phyloP scores from a whole-genome alignment of 2,888 invertebrate genomes.

The Polymixis flavicincta region DNA sequence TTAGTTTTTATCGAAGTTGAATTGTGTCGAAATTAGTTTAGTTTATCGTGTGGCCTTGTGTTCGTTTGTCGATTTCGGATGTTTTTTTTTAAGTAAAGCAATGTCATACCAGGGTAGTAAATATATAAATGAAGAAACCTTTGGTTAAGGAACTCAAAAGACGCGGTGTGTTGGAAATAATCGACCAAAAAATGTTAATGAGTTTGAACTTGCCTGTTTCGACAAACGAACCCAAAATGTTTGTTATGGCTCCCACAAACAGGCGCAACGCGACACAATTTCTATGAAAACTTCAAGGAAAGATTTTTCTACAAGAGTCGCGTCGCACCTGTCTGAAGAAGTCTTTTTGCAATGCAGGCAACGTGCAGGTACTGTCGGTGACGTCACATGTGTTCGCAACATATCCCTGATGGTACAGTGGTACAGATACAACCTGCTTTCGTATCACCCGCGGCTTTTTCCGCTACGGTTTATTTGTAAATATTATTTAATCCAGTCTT shows the following conservation, averaged over 20 bases:
- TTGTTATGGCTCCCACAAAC: not conserved
- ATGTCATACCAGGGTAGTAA: not conserved
- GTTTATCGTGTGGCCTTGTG: constrained; percentile 43
- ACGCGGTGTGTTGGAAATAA: constrained; percentile 12
- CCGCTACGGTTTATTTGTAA: constrained; percentile 81
- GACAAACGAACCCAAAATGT: constrained; percentile 41
- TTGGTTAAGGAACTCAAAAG: not conserved
- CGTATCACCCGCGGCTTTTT: constrained; percentile 83
- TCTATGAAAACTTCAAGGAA: too few species aligned
- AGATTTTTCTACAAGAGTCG: too few species aligned
- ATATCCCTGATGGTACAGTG: constrained; percentile 86
- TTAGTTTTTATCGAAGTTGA: constrained; percentile 59
- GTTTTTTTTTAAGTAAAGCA: not conserved
- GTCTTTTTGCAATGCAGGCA: constrained; percentile 25
- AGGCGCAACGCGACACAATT: too few species aligned
- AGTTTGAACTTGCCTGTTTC: constrained; percentile 13
- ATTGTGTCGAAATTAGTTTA: constrained; percentile 61
- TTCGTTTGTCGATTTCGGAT: constrained; percentile 38
- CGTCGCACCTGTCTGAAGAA: too few species aligned
- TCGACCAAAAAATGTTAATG: not conserved
- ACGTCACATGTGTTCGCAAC: constrained; percentile 71
- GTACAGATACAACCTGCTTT: constrained; percentile 82
- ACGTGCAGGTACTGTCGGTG: constrained; percentile 49
- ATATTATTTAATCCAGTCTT: constrained; percentile 76
- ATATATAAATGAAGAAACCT: not conserved